phyloP scores from a whole-genome alignment of 1,140 invertebrate species.

The Colletes latitarsis region DNA sequence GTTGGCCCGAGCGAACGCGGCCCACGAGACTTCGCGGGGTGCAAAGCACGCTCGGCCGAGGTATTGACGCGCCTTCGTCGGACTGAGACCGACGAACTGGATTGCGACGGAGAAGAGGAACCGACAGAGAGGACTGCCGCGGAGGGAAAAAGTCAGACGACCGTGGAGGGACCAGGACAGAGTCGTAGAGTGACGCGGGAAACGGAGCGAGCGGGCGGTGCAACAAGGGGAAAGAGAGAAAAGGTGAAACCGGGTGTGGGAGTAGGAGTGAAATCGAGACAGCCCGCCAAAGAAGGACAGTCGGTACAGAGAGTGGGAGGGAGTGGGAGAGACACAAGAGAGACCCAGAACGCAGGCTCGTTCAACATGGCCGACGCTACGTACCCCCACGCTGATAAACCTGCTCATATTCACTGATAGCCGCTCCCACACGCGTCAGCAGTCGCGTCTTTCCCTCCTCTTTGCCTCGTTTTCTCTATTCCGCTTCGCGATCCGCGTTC shows the following conservation, averaged over 20 bases:
- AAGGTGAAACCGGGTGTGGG: slow-evolving; percentile 32
- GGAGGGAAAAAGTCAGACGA: slow-evolving; percentile 10
- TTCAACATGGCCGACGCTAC: slow-evolving; percentile 74
- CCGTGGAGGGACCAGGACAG: not conserved
- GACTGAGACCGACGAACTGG: slow-evolving; percentile 25
- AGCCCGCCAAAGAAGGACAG: not conserved
- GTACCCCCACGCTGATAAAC: slow-evolving; percentile 58
- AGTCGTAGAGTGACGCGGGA: not conserved
- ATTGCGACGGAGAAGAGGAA: not conserved
- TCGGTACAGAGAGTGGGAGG: slow-evolving; percentile 16
- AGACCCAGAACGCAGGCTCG: slow-evolving; percentile 72
- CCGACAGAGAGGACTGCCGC: not conserved
- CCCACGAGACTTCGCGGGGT: slow-evolving; percentile 56
- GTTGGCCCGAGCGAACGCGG: slow-evolving; percentile 69
- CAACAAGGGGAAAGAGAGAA: not conserved
- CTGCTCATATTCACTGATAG: slow-evolving; percentile 60
- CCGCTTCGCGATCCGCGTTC: slow-evolving; percentile 2
- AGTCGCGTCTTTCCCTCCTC: slow-evolving; percentile 50
- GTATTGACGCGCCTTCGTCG: slow-evolving; percentile 69
- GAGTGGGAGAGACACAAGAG: slow-evolving; percentile 58
- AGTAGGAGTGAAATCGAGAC: slow-evolving; percentile 17
- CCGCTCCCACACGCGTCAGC: slow-evolving; percentile 53
- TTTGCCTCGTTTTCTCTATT: slow-evolving; percentile 51
- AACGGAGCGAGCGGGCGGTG: not conserved
- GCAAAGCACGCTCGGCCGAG: slow-evolving; percentile 51